Percentiles rank a stretch among this genome's conserved stretches.
phyloP scores from a whole-genome alignment of 2,797 vertebrate species.

The Myoxocephalus aenaeus region DNA sequence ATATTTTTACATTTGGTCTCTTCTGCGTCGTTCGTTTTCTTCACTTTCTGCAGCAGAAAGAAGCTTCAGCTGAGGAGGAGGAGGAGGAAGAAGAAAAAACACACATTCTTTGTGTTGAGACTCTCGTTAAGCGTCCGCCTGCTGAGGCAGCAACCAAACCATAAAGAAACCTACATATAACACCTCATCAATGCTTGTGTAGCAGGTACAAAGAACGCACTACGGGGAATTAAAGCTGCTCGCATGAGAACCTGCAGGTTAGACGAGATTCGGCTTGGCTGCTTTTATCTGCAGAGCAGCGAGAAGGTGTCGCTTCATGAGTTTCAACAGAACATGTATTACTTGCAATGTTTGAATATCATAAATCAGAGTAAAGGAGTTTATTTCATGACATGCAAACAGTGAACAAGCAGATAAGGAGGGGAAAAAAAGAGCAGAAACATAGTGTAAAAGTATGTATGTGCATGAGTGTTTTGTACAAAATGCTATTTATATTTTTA shows the following conservation, averaged over 20 bases:
- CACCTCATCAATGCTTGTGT: conserved; percentile 25
- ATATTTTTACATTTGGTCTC: not conserved
- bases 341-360: not conserved
- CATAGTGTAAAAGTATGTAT: not conserved
- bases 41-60: conserved; percentile 4
- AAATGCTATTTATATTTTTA: not conserved
- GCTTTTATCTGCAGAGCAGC: no score
- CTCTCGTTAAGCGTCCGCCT: conserved; percentile 52
- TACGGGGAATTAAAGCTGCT: conserved; percentile 16
- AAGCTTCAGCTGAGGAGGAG: not conserved
- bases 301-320: not conserved
- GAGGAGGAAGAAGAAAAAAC: not conserved
- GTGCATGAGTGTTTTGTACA: no score
- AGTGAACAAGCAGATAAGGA: not conserved
- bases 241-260: not conserved
- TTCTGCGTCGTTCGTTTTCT: not conserved
- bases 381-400: not conserved
- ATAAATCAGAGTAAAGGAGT: not conserved
- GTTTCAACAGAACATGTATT: not conserved
- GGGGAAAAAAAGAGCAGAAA: not conserved
- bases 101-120: conserved; percentile 41
- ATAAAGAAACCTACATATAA: conserved; percentile 29
- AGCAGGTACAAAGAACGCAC: not conserved
- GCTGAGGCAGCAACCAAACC: conserved; percentile 37
- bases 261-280: no score